Evolutionary conservation across 2,113 vertebrate species (phyloP), one percentile per base, ranked within the genome.

Genomic region (Xiphophorus couchianus): DNA sequence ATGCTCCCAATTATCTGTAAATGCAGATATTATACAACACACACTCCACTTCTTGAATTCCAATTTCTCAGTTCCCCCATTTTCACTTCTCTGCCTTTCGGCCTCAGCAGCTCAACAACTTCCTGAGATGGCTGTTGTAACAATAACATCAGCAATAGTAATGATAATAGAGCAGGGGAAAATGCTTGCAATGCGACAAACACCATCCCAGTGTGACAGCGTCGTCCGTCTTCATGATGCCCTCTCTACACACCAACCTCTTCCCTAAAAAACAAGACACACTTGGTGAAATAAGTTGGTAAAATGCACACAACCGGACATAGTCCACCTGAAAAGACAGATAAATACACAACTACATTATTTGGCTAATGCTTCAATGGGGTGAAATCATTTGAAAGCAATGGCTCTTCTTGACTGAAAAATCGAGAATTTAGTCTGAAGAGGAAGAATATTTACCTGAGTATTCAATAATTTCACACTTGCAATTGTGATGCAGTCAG

Each of bases 191-290:
- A 76, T 84, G 87, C 80, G 54, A 90, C 88, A 86, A 88, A 89
- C 86, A 86, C 80, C 71, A 81, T 90, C 81, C 65, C 63, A 39
- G 74, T 67, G 66, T 87, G 91, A 93, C 86, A 86, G 89, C 71
- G 76, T 88, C 82, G 74, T 92, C 89, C 84, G 68, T 94, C 92
- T 93, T 92, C 89, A 89, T 92, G 90, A 91, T 89, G 85, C 73
- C 33, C 31, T 69, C 19, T 17, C 65, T 25, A 22, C 78, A 48
- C 71, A 8, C 37, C 28, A 22, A n/a, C 37, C 60, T 60, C 71
- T 48, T 70, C 72, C 63, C 51, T 58, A n/a, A 58, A 58, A 35
- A 28, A 76, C 69, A 76, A 66, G 33, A 77, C 80, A 48, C 19
- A 64, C 71, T 48, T 39, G 82, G 73, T 73, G 71, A 81, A 81